Evolutionary conservation across 2,797 vertebrate genomes (phyloP).

Genomic region (Podarcis lilfordi): DNA sequence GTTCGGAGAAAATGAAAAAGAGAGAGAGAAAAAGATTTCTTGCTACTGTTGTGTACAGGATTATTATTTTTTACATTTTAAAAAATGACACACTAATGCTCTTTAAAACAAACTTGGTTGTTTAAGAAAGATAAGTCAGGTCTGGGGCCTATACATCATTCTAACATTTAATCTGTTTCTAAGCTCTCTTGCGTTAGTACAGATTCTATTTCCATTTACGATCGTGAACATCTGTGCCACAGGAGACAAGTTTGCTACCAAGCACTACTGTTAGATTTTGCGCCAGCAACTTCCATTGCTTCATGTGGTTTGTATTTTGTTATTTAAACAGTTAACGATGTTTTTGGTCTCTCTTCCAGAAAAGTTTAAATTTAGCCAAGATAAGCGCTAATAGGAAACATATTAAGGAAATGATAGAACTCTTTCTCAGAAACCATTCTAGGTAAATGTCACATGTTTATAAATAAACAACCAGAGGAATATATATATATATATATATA

Average conservation of each 20-base stretch:
- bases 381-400: slow-evolving; percentile 78
- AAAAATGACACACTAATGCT: background rate
- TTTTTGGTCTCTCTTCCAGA: slow-evolving; percentile 80
- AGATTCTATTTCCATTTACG: slow-evolving; percentile 74
- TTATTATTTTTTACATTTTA: background rate
- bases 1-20: background rate
- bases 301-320: slow-evolving; percentile 85
- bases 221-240: slow-evolving; percentile 76
- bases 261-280: slow-evolving; percentile 82
- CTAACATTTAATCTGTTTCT: slow-evolving; percentile 19
- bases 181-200: slow-evolving; percentile 28
- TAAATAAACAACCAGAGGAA: slow-evolving; percentile 42
- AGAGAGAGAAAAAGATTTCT: slow-evolving; percentile 22
- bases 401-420: slow-evolving; percentile 75
- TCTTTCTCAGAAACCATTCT: slow-evolving; percentile 55
- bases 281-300: slow-evolving; percentile 76
- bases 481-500: background rate
- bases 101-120: background rate
- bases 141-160: slow-evolving; percentile 31
- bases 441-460: slow-evolving; percentile 57
- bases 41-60: background rate
- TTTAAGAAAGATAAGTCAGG: background rate
- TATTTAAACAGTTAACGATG: slow-evolving; percentile 82
- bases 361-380: slow-evolving; percentile 84
- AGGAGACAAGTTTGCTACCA: slow-evolving; percentile 80